Conservation (phyloP, 2,888 invertebrate genomes). For the Halictus quadricinctus region DNA sequence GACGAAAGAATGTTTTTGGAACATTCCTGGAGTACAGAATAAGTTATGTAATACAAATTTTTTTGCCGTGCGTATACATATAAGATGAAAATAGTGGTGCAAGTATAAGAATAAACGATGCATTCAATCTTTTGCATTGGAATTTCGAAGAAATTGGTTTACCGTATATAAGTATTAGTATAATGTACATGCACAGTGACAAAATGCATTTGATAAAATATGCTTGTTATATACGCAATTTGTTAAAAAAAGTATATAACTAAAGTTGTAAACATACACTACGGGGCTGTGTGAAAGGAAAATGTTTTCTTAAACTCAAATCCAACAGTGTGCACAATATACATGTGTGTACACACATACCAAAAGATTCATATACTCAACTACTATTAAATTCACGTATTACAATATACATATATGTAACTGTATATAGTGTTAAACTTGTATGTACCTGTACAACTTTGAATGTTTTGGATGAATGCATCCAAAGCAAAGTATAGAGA, state of each 20-base stretch:
- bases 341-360: background rate
- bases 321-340: background rate
- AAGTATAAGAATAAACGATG: slow-evolving; percentile 10
- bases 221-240: background rate
- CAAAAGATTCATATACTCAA: background rate
- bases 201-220: slow-evolving; percentile 15
- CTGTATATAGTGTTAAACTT: background rate
- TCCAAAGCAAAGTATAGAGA: background rate
- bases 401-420: background rate
- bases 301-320: background rate
- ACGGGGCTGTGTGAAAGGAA: background rate
- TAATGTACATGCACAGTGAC: slow-evolving; percentile 15
- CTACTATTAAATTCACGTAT: background rate
- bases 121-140: slow-evolving; percentile 43
- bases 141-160: slow-evolving; percentile 7
- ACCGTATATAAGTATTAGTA: background rate
- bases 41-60: background rate
- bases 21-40: background rate
- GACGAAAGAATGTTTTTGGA: background rate
- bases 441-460: background rate
- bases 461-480: background rate
- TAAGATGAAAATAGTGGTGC: background rate
- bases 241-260: background rate
- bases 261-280: background rate
- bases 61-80: background rate